Conservation (phyloP, 2,113 vertebrate species). For the Oreochromis spilurus region DNA sequence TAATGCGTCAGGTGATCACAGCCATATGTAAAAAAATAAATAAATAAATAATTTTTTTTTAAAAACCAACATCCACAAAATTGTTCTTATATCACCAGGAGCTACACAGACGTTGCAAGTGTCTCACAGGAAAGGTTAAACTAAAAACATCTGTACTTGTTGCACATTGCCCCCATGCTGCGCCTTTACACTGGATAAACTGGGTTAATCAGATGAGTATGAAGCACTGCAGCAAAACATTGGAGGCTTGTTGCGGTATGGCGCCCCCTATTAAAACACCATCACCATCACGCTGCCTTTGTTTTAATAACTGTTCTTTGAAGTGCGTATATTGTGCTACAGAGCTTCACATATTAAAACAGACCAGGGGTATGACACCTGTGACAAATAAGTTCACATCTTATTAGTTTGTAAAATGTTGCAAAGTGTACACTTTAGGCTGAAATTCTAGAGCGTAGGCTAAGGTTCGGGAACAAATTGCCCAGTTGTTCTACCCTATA, state of each 20-base stretch:
- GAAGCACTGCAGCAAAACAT: not conserved
- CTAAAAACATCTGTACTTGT: slow-evolving; percentile 9
- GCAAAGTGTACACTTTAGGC: not conserved
- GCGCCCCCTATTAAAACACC: slow-evolving; percentile 28
- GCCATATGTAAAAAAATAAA: not conserved
- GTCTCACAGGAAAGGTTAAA: not conserved
- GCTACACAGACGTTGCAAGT: not conserved
- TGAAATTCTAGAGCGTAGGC: not conserved
- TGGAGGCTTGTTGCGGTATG: not conserved
- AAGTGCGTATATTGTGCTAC: not conserved
- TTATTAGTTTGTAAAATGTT: not conserved
- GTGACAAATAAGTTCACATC: slow-evolving; percentile 10
- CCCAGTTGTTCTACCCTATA: not conserved
- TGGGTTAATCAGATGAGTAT: not conserved
- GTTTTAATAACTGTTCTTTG: slow-evolving; percentile 15
- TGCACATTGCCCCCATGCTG: not conserved
- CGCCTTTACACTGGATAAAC: not conserved
- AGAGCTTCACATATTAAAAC: not conserved
- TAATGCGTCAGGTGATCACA: not conserved
- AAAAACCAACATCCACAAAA: not conserved
- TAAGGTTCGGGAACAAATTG: slow-evolving; percentile 13
- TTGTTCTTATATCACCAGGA: not conserved
- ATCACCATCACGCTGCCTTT: slow-evolving; percentile 15
- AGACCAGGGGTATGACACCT: not conserved
- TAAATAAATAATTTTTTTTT: not conserved